phyloP scores from a whole-genome alignment of 2,888 invertebrate species.

The Venustoraphidia nigricollis region DNA sequence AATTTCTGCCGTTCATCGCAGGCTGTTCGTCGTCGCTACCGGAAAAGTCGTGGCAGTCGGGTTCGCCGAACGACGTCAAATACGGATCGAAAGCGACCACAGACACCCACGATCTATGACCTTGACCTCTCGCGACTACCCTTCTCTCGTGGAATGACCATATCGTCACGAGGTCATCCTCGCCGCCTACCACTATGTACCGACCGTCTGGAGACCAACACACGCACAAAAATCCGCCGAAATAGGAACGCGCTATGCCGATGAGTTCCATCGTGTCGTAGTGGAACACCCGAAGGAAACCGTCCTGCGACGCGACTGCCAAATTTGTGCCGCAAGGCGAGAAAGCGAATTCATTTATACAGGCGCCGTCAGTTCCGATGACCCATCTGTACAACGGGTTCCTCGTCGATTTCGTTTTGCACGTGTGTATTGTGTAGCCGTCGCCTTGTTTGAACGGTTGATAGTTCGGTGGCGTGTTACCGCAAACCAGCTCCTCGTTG shows the following conservation, averaged over 20 bases:
- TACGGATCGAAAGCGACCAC: conserved; percentile 90
- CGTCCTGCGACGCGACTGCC: conserved; percentile 90
- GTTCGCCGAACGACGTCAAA: conserved; percentile 55
- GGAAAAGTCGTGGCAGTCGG: conserved; percentile 36
- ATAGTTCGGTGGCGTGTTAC: conserved; percentile 82
- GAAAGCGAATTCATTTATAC: conserved; percentile 94
- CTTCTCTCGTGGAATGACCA: conserved; percentile 87
- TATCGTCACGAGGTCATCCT: conserved; percentile 95
- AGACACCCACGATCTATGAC: conserved; percentile 96
- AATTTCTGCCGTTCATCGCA: conserved; percentile 18
- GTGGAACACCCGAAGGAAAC: conserved; percentile 88
- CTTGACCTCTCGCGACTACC: conserved; percentile 94
- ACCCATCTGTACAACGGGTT: conserved; percentile 92
- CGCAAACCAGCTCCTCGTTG: conserved; percentile 87
- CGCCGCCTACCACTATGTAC: conserved; percentile 93
- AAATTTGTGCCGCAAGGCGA: conserved; percentile 87
- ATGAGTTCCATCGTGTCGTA: conserved; percentile 95
- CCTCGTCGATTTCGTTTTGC: conserved; percentile 88
- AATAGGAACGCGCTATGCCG: conserved; percentile 89
- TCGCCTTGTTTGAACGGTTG: conserved; percentile 92
- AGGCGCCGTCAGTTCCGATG: conserved; percentile 62
- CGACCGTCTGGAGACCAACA: conserved; percentile 96
- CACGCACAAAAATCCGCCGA: conserved; percentile 93
- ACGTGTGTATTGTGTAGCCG: conserved; percentile 85
- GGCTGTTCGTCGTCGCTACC: conserved; percentile 36